phyloP scores from a whole-genome alignment of 1,140 invertebrate genomes.

The Papilio helenus region DNA sequence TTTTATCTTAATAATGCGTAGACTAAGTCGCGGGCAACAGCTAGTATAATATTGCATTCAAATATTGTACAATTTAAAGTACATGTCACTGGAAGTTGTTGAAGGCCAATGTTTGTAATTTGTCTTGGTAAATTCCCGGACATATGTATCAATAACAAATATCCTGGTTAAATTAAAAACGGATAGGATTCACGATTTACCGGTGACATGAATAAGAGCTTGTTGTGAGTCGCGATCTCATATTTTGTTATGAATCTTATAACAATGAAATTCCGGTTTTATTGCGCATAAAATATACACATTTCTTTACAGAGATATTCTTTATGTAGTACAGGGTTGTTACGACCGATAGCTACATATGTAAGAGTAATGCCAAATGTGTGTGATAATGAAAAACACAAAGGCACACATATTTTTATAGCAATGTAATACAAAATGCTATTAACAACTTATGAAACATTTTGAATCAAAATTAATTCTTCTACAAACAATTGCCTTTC shows the following conservation, averaged over 20 bases:
- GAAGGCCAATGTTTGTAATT: too few species aligned
- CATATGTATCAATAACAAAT: too few species aligned
- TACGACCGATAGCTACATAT: background rate
- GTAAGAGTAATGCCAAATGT: background rate
- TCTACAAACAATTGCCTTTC: background rate
- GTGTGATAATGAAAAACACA: background rate
- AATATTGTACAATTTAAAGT: too few species aligned
- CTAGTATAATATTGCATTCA: too few species aligned
- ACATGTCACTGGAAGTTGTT: too few species aligned
- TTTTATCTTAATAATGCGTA: too few species aligned
- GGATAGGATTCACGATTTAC: background rate
- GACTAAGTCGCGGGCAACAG: too few species aligned
- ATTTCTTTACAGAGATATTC: background rate
- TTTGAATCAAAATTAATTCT: background rate
- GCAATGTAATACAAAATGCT: too few species aligned
- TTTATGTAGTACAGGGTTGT: background rate
- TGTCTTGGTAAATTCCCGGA: too few species aligned
- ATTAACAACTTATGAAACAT: background rate
- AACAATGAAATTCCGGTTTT: slow-evolving; percentile 12
- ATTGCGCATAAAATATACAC: background rate
- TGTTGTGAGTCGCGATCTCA: background rate
- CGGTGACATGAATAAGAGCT: background rate
- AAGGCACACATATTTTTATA: too few species aligned
- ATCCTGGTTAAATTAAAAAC: background rate
- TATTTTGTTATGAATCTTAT: slow-evolving; percentile 2